Evolutionary conservation across 2,888 invertebrate species (phyloP), one percentile per base, ranked within the genome.

Genomic region (Campoletis raptor): DNA sequence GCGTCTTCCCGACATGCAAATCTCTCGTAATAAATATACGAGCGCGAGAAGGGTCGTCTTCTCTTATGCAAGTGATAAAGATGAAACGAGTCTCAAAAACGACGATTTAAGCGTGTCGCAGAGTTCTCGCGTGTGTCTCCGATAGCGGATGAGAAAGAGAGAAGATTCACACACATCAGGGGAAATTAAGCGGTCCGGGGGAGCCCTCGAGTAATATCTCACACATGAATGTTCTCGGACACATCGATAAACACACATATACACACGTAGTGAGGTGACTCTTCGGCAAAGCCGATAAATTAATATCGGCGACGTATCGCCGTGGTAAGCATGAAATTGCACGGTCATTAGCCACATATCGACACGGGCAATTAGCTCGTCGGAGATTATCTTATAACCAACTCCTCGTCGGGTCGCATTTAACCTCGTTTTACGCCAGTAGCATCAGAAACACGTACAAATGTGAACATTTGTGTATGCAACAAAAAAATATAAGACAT

Each of bases 351-450:
- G 78, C 87, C 85, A 83, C 88, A 84, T 87, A 87, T 88, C 89
- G 89, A 88, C 90, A 87, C 88, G 89, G 83, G 90, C 90, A 90
- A 91, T 91, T 90, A 91, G 89, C 85, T 86, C 87, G 86, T 88
- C 80, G 85, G 74, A 85, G 87, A 88, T 88, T 87, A 90, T 88
- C 88, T 85, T 87, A 88, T 85, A 88, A 88, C 87, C 85, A 80
- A 83, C 85, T 87, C 85, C 85, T 77, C 67, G 73, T 57, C 57
- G 85, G 64, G 76, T 83, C 82, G 82, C 72, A 81, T 85, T 88
- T 87, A 87, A 87, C 87, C 87, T 84, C 83, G 81, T 87, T 87
- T 61, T 81, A 52, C 81, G 64, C 76, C 66, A 61, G 30, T 45
- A 77, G 57, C 61, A 73, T 73, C 81, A 77, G 36, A 40, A 72